Evolutionary conservation across 64 coral and sea anemone species (phyloP).

Genomic region (Montipora capricornis): DNA sequence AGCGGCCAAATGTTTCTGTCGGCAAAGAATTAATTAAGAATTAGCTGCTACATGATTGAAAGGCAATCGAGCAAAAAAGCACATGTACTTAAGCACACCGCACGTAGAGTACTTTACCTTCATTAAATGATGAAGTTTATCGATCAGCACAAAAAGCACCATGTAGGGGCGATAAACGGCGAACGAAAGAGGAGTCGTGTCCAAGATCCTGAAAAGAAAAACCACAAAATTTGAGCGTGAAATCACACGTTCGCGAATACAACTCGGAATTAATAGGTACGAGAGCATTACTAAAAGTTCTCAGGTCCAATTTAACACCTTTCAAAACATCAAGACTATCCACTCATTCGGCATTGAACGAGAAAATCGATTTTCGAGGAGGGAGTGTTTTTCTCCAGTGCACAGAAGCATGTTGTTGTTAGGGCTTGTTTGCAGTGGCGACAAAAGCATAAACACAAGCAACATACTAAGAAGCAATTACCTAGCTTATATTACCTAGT

Average conservation of each 20-base stretch:
- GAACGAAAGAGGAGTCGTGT: slow-evolving; percentile 9
- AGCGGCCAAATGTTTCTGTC: slow-evolving; percentile 57
- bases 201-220: slow-evolving; percentile 22
- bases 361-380: too few relatives aligned
- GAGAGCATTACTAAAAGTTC: too few relatives aligned
- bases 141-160: slow-evolving; percentile 61
- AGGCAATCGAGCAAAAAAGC: background rate
- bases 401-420: too few relatives aligned
- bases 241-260: background rate
- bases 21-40: background rate
- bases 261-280: too few relatives aligned
- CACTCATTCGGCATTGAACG: too few relatives aligned
- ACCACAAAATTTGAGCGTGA: background rate
- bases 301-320: too few relatives aligned
- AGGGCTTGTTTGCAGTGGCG: too few relatives aligned
- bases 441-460: too few relatives aligned
- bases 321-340: too few relatives aligned
- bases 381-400: too few relatives aligned
- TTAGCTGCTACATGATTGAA: background rate
- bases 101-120: background rate
- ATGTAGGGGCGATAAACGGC: slow-evolving; percentile 53
- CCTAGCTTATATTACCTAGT: too few relatives aligned
- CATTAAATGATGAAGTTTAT: slow-evolving; percentile 56
- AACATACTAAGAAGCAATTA: too few relatives aligned
- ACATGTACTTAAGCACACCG: background rate